Evolutionary conservation across 2,888 invertebrate species (phyloP), one percentile per base, ranked within the genome.

Genomic region (Bombyx huttoni): DNA sequence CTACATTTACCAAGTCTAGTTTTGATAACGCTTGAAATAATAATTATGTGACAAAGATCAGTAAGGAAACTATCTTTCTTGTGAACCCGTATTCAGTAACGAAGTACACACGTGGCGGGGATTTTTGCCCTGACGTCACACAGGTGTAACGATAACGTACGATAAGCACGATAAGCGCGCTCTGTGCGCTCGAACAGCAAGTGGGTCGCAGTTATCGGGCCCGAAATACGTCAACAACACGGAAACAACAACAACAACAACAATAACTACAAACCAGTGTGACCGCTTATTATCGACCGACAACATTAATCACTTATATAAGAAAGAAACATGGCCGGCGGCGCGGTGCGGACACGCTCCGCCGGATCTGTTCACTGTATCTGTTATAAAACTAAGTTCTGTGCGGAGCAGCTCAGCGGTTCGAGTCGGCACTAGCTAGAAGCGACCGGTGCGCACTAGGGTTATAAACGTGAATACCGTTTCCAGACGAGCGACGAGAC

Each of bases 121-220:
- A 13, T 24, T 24, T 24, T 24, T 51, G 45, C 56, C 54, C 67
- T 75, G 77, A 78, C 78, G 79, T 77, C 76, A 76, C 68, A 54
- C 78, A 77, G 76, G 78, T 78, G 69, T 63, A 60, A 56, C 68
- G 78, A 80, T 78, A 77, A 73, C 68, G 61, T 51, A 12, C 63
- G 70, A 65, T 65, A 62, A 57, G 24, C 55, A 57, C 68, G 70
- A 74, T 75, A 73, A 70, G 65, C 57, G 54, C 47, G 12, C 34
- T 46, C 46, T 47, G 47, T 46, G 12, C 40, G 8, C 40, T 40
- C 51, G 49, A 48, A 53, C 49, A 52, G 50, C 45, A 49, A 51
- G 35, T 49, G 51, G 56, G 52, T 52, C 51, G 50, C 47, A 49
- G 49, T 34, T n/a, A 24, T n/a, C 34, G 13, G 24, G 12, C 47